Base-by-base conservation (phyloP, 2,888 invertebrate species). In the Ochropleura leucogaster region DNA sequence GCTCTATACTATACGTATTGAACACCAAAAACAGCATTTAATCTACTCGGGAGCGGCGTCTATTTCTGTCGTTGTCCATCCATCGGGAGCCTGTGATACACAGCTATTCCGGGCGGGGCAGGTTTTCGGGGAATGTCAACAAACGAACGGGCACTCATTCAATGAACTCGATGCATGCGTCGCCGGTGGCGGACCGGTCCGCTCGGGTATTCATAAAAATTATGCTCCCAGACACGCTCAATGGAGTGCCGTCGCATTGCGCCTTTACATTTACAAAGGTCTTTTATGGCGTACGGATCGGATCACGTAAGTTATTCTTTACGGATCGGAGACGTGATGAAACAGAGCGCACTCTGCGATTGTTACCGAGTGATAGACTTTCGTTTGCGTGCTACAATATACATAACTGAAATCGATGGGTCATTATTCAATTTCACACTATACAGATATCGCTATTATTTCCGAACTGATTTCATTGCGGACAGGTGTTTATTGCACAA, bases 121-220 rank as follows among this genome's bases (percentile, higher is more conserved):
- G 95, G 96, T 96, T 96, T 96, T 96, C 95, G 96, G 96, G 95
- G 96, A 96, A 96, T 96, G 96, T 96, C 96, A 96, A 96, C 96
- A 96, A 95, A 95, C 95, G 94, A 92, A 93, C 94, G 93, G 92
- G 90, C 94, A 93, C 92, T 94, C 95, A 95, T 95, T 95, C 96
- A 96, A 94, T 96, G 95, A 96, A 96, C 96, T 93, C 95, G 92
- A 89, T 91, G 92, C 92, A 89, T 89, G 88, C 94, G 91, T 89
- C 94, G 93, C 91, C 92, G 93, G 93, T 92, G 94, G 93, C 93
- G 92, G 93, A 94, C 94, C 95, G 95, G 95, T 94, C 94, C 88
- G 89, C 89, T 87, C 89, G 90, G 89, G 92, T 95, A 96, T 96
- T 96, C 96, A 96, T 95, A 95, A 95, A 95, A 95, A 94, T 95